Conservation (phyloP, 1,140 invertebrate genomes). For the Drosophila nigromelanica region DNA sequence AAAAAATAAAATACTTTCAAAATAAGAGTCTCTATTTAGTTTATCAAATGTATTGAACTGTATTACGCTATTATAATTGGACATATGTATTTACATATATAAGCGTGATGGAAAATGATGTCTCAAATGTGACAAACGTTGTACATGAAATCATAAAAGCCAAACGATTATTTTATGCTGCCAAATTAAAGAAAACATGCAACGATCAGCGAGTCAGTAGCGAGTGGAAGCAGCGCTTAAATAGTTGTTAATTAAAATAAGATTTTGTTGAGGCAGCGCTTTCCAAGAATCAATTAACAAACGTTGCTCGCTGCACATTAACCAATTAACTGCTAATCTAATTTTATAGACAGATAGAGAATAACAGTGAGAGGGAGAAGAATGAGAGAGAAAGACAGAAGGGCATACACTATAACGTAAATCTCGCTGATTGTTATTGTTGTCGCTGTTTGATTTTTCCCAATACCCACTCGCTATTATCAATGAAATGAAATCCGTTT, state of each 20-base stretch:
- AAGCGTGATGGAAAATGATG: slow-evolving; percentile 9
- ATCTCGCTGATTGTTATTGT: slow-evolving; percentile 48
- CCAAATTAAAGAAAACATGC: slow-evolving; percentile 61
- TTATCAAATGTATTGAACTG: not conserved
- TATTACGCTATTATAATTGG: not conserved
- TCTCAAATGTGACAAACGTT: slow-evolving; percentile 25
- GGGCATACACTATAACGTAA: slow-evolving; percentile 45
- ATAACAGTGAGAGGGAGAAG: not conserved
- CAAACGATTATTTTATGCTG: slow-evolving; percentile 70
- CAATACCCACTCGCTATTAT: slow-evolving; percentile 58
- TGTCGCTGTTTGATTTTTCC: slow-evolving; percentile 26
- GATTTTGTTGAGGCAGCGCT: slow-evolving; percentile 38
- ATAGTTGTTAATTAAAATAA: slow-evolving; percentile 78
- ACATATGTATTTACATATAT: not conserved
- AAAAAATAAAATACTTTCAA: too few relatives aligned
- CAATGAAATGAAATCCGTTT: slow-evolving; percentile 74
- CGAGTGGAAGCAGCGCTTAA: slow-evolving; percentile 42
- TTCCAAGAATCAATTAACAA: slow-evolving; percentile 81
- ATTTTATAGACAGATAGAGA: slow-evolving; percentile 75
- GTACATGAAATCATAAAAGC: slow-evolving; percentile 39
- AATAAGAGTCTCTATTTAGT: not conserved
- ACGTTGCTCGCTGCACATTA: slow-evolving; percentile 81
- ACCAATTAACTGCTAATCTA: slow-evolving; percentile 83
- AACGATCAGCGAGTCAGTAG: slow-evolving; percentile 34
- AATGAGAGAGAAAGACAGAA: slow-evolving; percentile 13